Conservation (phyloP, 1,140 invertebrate species). For the Drosophila trapezifrons region DNA sequence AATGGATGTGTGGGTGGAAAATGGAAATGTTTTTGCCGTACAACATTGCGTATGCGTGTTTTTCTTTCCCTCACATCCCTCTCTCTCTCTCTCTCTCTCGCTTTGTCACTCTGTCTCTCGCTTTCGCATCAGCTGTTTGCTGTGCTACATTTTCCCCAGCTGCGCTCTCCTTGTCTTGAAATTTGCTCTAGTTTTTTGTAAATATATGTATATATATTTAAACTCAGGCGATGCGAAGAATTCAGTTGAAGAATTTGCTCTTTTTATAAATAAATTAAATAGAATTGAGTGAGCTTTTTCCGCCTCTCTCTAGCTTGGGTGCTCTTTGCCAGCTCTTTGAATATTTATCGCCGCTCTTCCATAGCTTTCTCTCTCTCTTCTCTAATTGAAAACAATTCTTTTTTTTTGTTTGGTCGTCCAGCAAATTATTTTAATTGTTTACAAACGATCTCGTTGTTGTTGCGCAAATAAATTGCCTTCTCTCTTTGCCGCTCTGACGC, state of each 20-base stretch:
- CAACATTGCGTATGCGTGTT: constrained; percentile 72
- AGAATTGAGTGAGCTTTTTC: constrained; percentile 11
- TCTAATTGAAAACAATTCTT: constrained; percentile 50
- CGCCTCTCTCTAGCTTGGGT: background rate
- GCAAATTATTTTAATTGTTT: constrained; percentile 80
- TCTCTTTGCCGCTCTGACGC: constrained; percentile 31
- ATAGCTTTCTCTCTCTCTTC: constrained; percentile 19
- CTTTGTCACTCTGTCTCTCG: background rate
- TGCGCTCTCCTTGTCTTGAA: constrained; percentile 24
- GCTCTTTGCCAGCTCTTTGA: constrained; percentile 29
- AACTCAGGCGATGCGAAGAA: constrained; percentile 32
- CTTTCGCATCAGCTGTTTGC: constrained; percentile 63
- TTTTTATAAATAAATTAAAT: constrained; percentile 62
- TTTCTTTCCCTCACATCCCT: background rate
- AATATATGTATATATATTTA: constrained; percentile 33
- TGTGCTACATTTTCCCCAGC: constrained; percentile 66
- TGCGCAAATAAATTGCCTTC: constrained; percentile 66
- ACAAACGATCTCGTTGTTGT: constrained; percentile 64
- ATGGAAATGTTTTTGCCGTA: constrained; percentile 42
- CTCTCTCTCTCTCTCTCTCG: background rate
- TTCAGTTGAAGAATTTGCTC: constrained; percentile 44
- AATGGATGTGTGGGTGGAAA: constrained; percentile 37
- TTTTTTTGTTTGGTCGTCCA: constrained; percentile 42
- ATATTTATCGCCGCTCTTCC: constrained; percentile 13
- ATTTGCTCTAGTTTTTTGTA: constrained; percentile 46